A percentile compares a stretch with the other conserved stretches of the same genome.
Evolutionary conservation across 2,113 vertebrate species (phyloP).

Genomic region (Chunga burmeisteri): DNA sequence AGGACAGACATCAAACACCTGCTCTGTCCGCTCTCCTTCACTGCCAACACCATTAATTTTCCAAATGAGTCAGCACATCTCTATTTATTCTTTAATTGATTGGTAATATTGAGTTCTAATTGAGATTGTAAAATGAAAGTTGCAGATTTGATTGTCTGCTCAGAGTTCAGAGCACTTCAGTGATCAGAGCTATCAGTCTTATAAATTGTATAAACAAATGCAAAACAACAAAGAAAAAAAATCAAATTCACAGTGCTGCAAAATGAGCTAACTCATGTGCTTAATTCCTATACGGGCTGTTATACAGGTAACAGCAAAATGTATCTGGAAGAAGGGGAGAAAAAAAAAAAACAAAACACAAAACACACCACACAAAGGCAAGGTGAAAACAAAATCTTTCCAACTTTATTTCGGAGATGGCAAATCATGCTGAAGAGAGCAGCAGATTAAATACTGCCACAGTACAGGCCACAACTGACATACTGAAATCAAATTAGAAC

Average conservation of each 20-base stretch:
- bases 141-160: not conserved
- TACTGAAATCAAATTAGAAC: constrained; percentile 37
- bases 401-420: not conserved
- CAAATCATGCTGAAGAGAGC: not conserved
- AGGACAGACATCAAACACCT: constrained; percentile 55
- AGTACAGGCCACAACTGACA: not conserved
- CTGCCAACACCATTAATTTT: constrained; percentile 27
- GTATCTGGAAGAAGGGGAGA: not conserved
- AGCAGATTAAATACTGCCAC: not conserved
- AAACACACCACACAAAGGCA: constrained; percentile 20
- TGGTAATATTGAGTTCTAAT: constrained; percentile 12
- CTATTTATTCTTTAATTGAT: constrained; percentile 49
- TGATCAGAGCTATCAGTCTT: not conserved
- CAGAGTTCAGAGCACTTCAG: not conserved
- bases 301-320: not conserved
- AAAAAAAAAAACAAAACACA: not conserved
- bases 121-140: constrained; percentile 45
- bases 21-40: constrained; percentile 20
- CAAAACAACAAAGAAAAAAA: not conserved
- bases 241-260: not conserved
- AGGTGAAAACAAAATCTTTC: not conserved
- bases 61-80: constrained; percentile 41
- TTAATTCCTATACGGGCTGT: not conserved
- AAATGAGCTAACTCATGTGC: not conserved
- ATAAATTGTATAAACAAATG: constrained; percentile 4